Percentiles rank a stretch among this genome's conserved stretches.
Evolutionary conservation across 2,797 vertebrate species (phyloP).

Genomic region (Brotula barbata): DNA sequence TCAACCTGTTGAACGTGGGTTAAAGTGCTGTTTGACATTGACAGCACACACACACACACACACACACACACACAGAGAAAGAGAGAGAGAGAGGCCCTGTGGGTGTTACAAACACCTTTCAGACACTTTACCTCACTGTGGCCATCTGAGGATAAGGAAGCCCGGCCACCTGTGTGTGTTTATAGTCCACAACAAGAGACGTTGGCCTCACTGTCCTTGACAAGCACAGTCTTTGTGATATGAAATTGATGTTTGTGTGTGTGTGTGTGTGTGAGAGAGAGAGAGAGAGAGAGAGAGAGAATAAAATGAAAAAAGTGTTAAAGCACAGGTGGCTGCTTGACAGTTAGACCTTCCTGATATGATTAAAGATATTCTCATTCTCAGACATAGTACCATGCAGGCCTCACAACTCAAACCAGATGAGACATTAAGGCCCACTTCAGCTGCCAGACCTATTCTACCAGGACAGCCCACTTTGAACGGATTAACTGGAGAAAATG

Average conservation of each 20-base stretch:
- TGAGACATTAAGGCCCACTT: conserved; percentile 12
- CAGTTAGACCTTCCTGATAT: conserved; percentile 61
- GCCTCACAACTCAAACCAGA: conserved; percentile 25
- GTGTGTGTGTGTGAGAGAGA: conserved; percentile 38
- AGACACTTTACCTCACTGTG: conserved; percentile 24
- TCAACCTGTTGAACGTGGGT: conserved; percentile 48
- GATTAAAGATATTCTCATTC: conserved; percentile 48
- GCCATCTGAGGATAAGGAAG: conserved; percentile 37
- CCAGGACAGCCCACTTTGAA: background rate
- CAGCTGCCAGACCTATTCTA: conserved; percentile 1
- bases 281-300: conserved; percentile 37
- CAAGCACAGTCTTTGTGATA: conserved; percentile 56
- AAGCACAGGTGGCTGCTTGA: conserved; percentile 60
- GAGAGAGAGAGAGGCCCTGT: conserved; percentile 11
- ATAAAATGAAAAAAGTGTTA: conserved; percentile 33
- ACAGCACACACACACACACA: conserved; percentile 1
- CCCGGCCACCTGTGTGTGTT: conserved; percentile 64
- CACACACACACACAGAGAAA: background rate
- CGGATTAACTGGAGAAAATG: too few species aligned
- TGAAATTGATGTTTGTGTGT: conserved; percentile 33
- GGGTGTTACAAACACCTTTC: conserved; percentile 45
- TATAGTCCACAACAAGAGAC: conserved; percentile 58
- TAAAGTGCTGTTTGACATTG: conserved; percentile 44
- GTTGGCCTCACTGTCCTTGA: conserved; percentile 56
- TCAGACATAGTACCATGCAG: conserved; percentile 14